A percentile compares a stretch with the other conserved stretches of the same genome.
These are phyloP conservation scores for Lytechinus variegatus DNA, from an alignment of 35 echinoderm and acorn worm genomes.

Conservation along the genomic window DNA sequence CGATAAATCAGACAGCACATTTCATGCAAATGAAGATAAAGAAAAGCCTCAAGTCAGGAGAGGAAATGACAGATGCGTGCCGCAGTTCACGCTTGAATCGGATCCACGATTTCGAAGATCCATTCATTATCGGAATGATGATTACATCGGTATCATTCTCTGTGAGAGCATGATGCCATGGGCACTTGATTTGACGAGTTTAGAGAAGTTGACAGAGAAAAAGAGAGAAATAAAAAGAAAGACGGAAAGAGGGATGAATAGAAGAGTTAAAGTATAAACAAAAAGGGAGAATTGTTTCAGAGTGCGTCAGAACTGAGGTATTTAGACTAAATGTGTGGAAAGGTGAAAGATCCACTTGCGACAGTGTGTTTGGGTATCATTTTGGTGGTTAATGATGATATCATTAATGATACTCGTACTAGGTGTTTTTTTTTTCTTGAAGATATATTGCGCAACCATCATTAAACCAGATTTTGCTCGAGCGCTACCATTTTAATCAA, in stretches of 20 bases:
- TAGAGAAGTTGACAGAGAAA: neutral
- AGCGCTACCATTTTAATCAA: no score
- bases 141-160: neutral
- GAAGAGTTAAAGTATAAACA: neutral
- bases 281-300: neutral
- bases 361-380: neutral
- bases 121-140: conserved; percentile 7
- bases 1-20: neutral
- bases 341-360: neutral
- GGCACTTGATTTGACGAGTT: neutral
- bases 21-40: neutral
- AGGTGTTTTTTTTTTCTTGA: no score
- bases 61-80: neutral
- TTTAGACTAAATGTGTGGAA: neutral
- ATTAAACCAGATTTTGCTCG: no score
- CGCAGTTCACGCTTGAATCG: neutral
- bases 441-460: no score
- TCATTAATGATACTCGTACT: no score
- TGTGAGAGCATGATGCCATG: neutral
- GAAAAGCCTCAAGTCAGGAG: neutral
- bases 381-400: no score
- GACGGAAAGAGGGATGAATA: neutral
- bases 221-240: neutral
- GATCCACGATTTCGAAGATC: neutral
- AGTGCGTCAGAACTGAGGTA: no score